phyloP scores from a whole-genome alignment of 1,140 invertebrate genomes.

The Cotesia glomerata region DNA sequence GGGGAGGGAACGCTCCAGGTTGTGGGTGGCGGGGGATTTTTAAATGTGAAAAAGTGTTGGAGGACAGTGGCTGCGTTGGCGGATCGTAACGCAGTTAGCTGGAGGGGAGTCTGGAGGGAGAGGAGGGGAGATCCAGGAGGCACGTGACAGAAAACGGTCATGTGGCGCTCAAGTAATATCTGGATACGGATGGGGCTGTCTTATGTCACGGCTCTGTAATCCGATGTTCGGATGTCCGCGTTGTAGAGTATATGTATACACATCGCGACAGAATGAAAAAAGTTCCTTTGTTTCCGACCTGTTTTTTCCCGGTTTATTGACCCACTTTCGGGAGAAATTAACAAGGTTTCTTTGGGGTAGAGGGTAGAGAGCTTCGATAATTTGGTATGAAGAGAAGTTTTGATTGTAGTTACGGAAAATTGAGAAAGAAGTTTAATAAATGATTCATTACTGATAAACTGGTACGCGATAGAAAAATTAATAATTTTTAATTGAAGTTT shows the following conservation, averaged over 20 bases:
- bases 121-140: slow-evolving; percentile 40
- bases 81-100: not conserved
- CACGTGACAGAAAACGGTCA: slow-evolving; percentile 52
- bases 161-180: slow-evolving; percentile 49
- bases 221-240: not conserved
- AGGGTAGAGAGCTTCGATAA: too few relatives aligned
- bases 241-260: not conserved
- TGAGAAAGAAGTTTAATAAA: too few relatives aligned
- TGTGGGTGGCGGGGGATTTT: slow-evolving; percentile 31
- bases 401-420: too few relatives aligned
- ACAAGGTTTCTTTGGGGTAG: too few relatives aligned
- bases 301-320: slow-evolving; percentile 1
- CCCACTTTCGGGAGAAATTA: not conserved
- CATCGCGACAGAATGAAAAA: not conserved
- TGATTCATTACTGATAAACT: too few relatives aligned
- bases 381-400: too few relatives aligned
- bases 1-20: not conserved
- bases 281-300: not conserved
- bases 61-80: not conserved
- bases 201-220: slow-evolving; percentile 48
- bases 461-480: too few relatives aligned
- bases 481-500: too few relatives aligned
- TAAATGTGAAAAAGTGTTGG: not conserved
- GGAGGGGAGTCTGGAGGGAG: slow-evolving; percentile 30
- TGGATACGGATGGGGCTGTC: slow-evolving; percentile 52